These are phyloP conservation scores for Borostomias antarcticus DNA, from an alignment of 2,797 vertebrate genomes.

Conservation along the genomic window DNA sequence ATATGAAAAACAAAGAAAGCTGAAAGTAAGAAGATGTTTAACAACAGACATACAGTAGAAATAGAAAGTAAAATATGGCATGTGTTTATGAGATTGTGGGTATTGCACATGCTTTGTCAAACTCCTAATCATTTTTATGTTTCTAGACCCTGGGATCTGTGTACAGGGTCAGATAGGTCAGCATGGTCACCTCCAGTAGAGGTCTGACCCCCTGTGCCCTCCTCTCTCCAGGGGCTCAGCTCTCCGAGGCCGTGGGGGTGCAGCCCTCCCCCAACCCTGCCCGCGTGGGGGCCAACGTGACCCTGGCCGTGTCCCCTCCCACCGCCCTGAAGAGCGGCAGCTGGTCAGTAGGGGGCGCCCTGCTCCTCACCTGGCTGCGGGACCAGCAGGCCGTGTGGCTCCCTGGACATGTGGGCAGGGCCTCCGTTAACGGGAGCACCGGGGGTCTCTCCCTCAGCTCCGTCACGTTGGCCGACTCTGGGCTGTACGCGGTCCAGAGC, in stretches of 20 bases:
- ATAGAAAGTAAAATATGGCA: no score
- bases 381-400: slow-evolving; percentile 29
- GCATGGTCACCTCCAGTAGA: no score
- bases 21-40: no score
- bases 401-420: slow-evolving; percentile 43
- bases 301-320: slow-evolving; percentile 46
- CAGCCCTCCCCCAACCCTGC: slow-evolving; percentile 53
- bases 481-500: slow-evolving; percentile 55
- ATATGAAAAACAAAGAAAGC: no score
- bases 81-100: not conserved
- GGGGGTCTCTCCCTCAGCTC: slow-evolving; percentile 57
- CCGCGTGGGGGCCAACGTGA: slow-evolving; percentile 44
- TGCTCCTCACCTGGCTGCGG: slow-evolving; percentile 55
- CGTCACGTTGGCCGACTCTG: slow-evolving; percentile 51
- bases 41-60: no score
- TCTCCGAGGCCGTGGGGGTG: slow-evolving; percentile 45
- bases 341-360: slow-evolving; percentile 44
- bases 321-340: slow-evolving; percentile 36
- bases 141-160: no score
- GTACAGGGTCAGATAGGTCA: no score
- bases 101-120: not conserved
- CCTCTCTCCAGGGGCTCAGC: slow-evolving; percentile 33
- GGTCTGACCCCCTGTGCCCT: not conserved
- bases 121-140: no score
- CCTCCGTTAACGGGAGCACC: slow-evolving; percentile 35